Evolutionary conservation across 1,140 invertebrate species (phyloP), one percentile per base, ranked within the genome.

Genomic region (Trichonephila inaurata): DNA sequence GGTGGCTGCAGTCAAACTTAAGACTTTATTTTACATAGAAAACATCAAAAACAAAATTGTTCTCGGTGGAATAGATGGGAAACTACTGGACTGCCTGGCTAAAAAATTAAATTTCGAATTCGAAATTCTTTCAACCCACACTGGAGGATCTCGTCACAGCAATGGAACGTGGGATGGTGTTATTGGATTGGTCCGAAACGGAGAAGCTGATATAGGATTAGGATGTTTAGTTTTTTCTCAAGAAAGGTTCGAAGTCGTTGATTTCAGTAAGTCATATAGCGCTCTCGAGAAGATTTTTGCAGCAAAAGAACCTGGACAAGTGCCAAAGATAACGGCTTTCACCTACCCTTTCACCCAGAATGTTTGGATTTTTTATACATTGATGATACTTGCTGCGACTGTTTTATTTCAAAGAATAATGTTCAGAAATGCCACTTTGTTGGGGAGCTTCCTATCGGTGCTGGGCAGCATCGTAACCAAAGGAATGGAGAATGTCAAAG

Each of bases 181-280:
- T 2, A 91, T 91, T 16, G 89, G 89, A 16, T 64, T 51, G 58
- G 10, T 91, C 12, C 8, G 21, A 2, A 91, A 58, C 62, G 28
- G 66, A 44, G 60, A 91, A 21, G 89, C 89, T 21, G 89, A 91
- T 40, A 60, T 91, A 33, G 69, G 64, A 0, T 64, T 91, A 16
- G 6, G 51, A 4, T 40, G n/a, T 18, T 33, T 91, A 24, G n/a
- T 10, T 16, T 18, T 82, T 21, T 82, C 89, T 12, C 12, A 91
- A 12, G 64, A 82, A 33, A 91, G 77, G 21, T 72, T 5, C 6
- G 24, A 33, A 18, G 89, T 8, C 18, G 77, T 83, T 2, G 89
- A 91, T 61, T 91, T 91, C 72, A 83, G 72, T n/a, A 60, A 21
- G 19, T 72, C 89, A 3, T 83, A 91, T 40, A 8, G 60, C 10